Conservation (phyloP, 2,888 invertebrate species). For the Tetrapedia diversipes region DNA sequence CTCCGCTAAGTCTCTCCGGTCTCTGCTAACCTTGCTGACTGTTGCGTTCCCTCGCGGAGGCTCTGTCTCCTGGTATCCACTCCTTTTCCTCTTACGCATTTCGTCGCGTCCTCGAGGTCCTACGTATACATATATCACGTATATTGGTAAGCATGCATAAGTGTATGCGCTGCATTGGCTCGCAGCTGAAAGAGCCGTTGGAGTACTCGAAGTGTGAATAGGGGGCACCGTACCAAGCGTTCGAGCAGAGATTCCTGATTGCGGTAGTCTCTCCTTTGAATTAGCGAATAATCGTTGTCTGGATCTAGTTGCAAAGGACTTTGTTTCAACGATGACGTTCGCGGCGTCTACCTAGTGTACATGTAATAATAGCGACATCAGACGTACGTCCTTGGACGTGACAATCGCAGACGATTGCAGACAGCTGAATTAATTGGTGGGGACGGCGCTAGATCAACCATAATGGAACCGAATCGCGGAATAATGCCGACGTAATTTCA, state of each 20-base stretch:
- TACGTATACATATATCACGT: neutral
- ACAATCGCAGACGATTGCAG: constrained; percentile 44
- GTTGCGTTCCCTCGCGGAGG: constrained; percentile 50
- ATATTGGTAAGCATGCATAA: too few relatives aligned
- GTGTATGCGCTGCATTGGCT: neutral
- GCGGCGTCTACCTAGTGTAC: constrained; percentile 4
- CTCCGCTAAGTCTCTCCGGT: constrained; percentile 47
- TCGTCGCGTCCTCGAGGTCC: neutral
- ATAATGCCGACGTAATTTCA: constrained; percentile 33
- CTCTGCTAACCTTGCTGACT: constrained; percentile 52
- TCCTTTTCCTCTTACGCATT: constrained; percentile 24
- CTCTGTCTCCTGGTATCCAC: constrained; percentile 40
- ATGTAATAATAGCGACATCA: constrained; percentile 43
- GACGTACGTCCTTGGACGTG: constrained; percentile 23
- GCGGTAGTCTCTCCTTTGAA: constrained; percentile 26
- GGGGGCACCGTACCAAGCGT: constrained; percentile 4
- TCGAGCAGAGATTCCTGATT: constrained; percentile 53
- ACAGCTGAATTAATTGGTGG: constrained; percentile 38
- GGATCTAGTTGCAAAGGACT: constrained; percentile 22
- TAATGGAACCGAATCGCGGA: constrained; percentile 32
- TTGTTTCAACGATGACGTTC: constrained; percentile 53
- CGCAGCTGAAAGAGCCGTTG: constrained; percentile 1
- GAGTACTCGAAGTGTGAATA: constrained; percentile 21
- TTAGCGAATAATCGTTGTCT: constrained; percentile 39
- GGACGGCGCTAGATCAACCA: constrained; percentile 19